Evolutionary conservation across 1,140 invertebrate genomes (phyloP), one percentile per base, ranked within the genome.

Genomic region (Coptotermes formosanus): DNA sequence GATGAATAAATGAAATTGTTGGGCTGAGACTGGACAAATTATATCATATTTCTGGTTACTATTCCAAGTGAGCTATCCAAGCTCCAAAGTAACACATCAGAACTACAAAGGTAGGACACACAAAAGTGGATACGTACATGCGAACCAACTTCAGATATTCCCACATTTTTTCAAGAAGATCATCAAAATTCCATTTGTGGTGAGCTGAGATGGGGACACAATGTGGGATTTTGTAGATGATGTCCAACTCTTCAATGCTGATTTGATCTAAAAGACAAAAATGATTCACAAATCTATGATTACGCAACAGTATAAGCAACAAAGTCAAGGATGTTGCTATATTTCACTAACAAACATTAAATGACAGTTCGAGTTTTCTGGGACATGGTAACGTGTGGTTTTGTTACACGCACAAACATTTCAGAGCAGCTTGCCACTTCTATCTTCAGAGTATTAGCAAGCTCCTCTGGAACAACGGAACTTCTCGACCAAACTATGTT

Each of bases 171-270:
- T 99, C 98, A 25, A 99, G 91, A 83, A 99, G 92, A 91, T 99
- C 99, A 92, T 99, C 99, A 92, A 99, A 99, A 91, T 99, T 99
- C 99, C 99, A 99, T 90, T 97, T 97, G 91, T 99, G 98, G 93
- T 99, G 99, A 85, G 99, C 99, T 85, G 98, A 99, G 88, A 99
- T 99, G 0, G 99, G 99, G 23, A 99, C 98, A 90, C 97, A 99
- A 91, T 99, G 99, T 7, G 99, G 99, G 90, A 99, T 98, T 93
- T 98, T 98, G 91, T 99, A 99, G 90, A 99, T 99, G 82, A 99
- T 95, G 90, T 99, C 99, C 88, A 99, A 91, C 91, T 99, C 99
- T 93, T 99, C 96, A 90, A 97, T 97, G 90, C 96, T 97, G 89
- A 98, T 97, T 93, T 97, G 97, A 95, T 97, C 95, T 96, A 90